Conservation (phyloP, 2,888 invertebrate genomes). For the Alloscopus bannaensis region DNA sequence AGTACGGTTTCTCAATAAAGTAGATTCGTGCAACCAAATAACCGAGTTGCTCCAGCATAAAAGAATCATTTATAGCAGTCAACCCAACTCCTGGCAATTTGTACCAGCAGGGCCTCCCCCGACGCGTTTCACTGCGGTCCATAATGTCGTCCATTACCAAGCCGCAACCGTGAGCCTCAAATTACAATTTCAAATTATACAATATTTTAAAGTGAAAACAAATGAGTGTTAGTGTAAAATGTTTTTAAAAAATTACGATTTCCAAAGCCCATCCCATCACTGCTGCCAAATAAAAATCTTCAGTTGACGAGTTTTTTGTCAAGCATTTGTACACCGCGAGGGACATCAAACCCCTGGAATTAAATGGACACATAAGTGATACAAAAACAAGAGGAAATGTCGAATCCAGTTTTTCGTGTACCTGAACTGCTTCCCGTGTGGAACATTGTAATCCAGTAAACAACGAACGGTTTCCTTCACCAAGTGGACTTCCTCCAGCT, state of each 20-base stretch:
- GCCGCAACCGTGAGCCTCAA: slow-evolving; percentile 91
- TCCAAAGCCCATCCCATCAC: slow-evolving; percentile 96
- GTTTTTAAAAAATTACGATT: slow-evolving; percentile 82
- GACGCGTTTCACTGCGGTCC: slow-evolving; percentile 87
- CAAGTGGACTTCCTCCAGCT: too few relatives aligned
- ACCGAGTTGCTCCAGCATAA: slow-evolving; percentile 86
- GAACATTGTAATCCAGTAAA: slow-evolving; percentile 87
- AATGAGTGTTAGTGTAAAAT: background rate
- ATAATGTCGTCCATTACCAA: slow-evolving; percentile 93
- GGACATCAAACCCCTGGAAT: slow-evolving; percentile 20
- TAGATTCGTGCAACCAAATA: slow-evolving; percentile 86
- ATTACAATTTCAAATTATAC: slow-evolving; percentile 62
- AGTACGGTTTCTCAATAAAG: slow-evolving; percentile 85
- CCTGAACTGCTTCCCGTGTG: slow-evolving; percentile 90
- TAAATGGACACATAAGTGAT: background rate
- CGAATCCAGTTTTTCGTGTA: background rate
- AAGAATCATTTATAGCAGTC: slow-evolving; percentile 88
- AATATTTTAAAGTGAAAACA: background rate
- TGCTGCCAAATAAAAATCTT: slow-evolving; percentile 85
- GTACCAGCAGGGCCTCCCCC: slow-evolving; percentile 92
- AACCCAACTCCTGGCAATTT: slow-evolving; percentile 81
- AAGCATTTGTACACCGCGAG: background rate
- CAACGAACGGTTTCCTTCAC: too few relatives aligned
- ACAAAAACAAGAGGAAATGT: background rate
- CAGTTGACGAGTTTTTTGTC: slow-evolving; percentile 76